Evolutionary conservation across 2,797 vertebrate species (phyloP).

Genomic region (Sebastes variabilis): DNA sequence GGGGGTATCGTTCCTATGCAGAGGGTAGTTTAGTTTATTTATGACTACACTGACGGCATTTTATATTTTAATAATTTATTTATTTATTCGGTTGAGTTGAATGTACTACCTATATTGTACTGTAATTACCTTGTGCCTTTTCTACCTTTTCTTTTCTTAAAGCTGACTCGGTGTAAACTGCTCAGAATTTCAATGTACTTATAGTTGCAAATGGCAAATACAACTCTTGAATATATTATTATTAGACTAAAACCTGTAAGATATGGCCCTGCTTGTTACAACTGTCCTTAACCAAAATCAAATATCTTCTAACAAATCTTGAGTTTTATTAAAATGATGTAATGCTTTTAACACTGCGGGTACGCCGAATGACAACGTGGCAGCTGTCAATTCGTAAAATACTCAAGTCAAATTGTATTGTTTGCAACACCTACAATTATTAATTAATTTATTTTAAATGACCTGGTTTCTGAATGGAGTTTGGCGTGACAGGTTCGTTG

Average conservation of each 20-base stretch:
- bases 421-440: background rate
- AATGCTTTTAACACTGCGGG: background rate
- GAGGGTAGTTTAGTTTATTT: no score
- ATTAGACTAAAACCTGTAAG: background rate
- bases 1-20: no score
- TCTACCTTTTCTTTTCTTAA: no score
- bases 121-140: no score
- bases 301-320: background rate
- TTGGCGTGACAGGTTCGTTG: background rate
- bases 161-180: no score
- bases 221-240: no score
- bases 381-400: background rate
- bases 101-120: fast-evolving
- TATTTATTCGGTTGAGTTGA: no score
- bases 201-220: no score
- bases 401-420: background rate
- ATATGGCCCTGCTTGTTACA: background rate
- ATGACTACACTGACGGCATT: no score
- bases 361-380: background rate
- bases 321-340: background rate
- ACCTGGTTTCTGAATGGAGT: background rate
- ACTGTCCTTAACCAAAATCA: background rate
- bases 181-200: no score
- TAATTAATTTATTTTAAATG: background rate
- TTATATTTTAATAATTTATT: no score